A percentile compares a stretch with the other conserved stretches of the same genome.
These are phyloP conservation scores for Phalacrocorax carbo DNA, from an alignment of 2,113 vertebrate species.

Conservation along the genomic window DNA sequence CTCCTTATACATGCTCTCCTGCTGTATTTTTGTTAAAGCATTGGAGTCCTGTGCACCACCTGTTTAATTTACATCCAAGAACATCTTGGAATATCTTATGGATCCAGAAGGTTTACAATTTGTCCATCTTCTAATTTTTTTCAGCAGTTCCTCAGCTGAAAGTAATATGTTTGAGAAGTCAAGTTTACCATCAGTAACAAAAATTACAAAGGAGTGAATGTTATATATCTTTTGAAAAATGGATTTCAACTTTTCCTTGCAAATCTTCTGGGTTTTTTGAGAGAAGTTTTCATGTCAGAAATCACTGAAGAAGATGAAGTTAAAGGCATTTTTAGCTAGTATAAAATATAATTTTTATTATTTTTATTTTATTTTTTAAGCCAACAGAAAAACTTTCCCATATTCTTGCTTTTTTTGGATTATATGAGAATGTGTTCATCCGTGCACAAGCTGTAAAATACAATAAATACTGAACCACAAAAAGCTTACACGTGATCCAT, in stretches of 20 bases:
- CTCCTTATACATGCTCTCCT: neutral
- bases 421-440: neutral
- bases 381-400: neutral
- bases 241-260: neutral
- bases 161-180: neutral
- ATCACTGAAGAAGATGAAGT: neutral
- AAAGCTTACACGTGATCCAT: neutral
- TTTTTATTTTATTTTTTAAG: neutral
- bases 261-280: neutral
- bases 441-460: neutral
- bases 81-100: neutral
- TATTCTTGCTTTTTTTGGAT: neutral
- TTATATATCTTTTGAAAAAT: neutral
- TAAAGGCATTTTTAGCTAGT: neutral
- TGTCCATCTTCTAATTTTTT: neutral
- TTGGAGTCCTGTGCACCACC: neutral
- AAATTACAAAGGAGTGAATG: neutral
- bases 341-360: neutral
- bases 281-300: neutral
- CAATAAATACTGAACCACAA: neutral
- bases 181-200: neutral
- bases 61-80: neutral
- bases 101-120: neutral
- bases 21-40: neutral
- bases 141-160: neutral